Evolutionary conservation across 2,888 invertebrate species (phyloP).

Genomic region (Cephonodes hylas): DNA sequence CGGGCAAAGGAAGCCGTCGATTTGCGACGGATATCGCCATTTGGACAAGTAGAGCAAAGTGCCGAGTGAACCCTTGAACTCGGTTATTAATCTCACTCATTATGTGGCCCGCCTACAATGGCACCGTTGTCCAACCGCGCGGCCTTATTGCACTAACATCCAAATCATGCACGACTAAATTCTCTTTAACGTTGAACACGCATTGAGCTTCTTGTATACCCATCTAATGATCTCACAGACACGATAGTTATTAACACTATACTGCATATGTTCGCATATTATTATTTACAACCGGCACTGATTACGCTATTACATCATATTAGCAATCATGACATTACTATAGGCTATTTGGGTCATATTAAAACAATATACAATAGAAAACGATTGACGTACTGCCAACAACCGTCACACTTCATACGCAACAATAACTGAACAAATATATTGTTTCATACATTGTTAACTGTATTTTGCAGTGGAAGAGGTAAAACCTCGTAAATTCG

Average conservation of each 20-base stretch:
- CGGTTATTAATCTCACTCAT: constrained; percentile 55
- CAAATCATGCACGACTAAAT: constrained; percentile 1
- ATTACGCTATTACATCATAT: background rate
- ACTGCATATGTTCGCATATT: no score
- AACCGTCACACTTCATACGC: background rate
- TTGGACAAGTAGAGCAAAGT: constrained; percentile 37
- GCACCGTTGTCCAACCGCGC: constrained; percentile 35
- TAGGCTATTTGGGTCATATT: constrained; percentile 5
- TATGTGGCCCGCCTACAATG: constrained; percentile 42
- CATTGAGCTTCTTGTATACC: background rate
- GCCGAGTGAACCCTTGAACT: constrained; percentile 46
- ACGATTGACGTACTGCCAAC: constrained; percentile 1
- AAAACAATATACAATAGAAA: constrained; percentile 11
- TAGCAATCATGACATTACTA: background rate
- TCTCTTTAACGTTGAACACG: background rate
- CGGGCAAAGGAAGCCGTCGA: constrained; percentile 71
- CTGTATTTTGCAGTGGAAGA: background rate
- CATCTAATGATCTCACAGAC: background rate
- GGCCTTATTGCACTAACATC: constrained; percentile 17
- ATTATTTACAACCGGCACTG: background rate
- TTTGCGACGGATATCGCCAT: constrained; percentile 77
- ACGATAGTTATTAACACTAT: background rate
- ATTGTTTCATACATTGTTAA: background rate
- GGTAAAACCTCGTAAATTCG: background rate
- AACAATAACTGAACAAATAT: background rate